Conservation (phyloP, 2,113 vertebrate species). For the Esox niger region DNA sequence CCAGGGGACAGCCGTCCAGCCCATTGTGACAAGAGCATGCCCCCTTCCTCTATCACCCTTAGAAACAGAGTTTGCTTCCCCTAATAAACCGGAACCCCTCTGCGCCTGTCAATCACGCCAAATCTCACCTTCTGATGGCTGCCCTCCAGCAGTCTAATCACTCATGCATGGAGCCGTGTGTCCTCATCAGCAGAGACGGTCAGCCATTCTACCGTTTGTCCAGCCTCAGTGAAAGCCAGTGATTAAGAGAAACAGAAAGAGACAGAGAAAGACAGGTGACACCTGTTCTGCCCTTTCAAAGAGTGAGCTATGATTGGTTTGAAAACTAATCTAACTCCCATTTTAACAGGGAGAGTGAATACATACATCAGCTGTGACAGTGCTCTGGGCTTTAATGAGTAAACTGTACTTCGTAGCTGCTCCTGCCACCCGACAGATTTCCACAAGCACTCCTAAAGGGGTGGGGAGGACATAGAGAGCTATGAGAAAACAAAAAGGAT, state of each 20-base stretch:
- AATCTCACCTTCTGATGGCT: too few relatives aligned
- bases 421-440: too few relatives aligned
- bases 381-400: conserved; percentile 2
- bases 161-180: not conserved
- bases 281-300: not conserved
- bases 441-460: not conserved
- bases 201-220: not conserved
- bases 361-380: not conserved
- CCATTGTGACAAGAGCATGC: not conserved
- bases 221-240: conserved; percentile 1
- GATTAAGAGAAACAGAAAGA: too few relatives aligned
- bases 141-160: too few relatives aligned
- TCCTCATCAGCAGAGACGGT: not conserved
- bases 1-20: not conserved
- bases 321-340: not conserved
- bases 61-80: too few relatives aligned
- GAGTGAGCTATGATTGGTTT: not conserved
- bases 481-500: not conserved
- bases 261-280: not conserved
- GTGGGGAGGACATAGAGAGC: not conserved
- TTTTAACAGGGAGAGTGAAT: not conserved
- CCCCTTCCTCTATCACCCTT: not conserved
- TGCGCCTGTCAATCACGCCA: not conserved
- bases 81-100: too few relatives aligned
- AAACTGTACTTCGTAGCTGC: too few relatives aligned